phyloP scores from a whole-genome alignment of 2,113 vertebrate species.

The Alligator mississippiensis region DNA sequence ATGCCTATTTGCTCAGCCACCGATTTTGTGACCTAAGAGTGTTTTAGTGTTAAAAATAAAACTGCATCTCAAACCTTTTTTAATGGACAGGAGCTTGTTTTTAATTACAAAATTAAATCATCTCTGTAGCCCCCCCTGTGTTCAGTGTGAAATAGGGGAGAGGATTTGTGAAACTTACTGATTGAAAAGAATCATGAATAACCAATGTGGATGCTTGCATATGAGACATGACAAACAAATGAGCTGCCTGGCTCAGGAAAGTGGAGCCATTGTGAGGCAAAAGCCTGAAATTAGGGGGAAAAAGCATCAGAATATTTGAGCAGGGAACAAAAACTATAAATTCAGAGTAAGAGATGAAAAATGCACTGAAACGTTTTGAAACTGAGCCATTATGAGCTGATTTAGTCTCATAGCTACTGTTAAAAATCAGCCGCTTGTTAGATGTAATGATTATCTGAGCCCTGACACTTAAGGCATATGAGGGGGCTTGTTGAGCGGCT shows the following conservation, averaged over 20 bases:
- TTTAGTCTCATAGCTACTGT: constrained; percentile 74
- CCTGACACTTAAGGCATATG: constrained; percentile 74
- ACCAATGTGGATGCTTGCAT: neutral
- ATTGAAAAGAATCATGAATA: constrained; percentile 35
- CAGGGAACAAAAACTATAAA: constrained; percentile 72
- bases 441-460: constrained; percentile 80
- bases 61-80: neutral
- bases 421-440: constrained; percentile 81
- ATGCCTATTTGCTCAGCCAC: neutral
- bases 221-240: constrained; percentile 30
- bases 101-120: constrained; percentile 1
- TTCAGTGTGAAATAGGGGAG: neutral
- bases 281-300: constrained; percentile 65
- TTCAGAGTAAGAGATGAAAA: constrained; percentile 66
- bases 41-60: constrained; percentile 8
- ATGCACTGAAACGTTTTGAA: constrained; percentile 63
- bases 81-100: neutral
- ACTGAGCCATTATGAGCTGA: constrained; percentile 75
- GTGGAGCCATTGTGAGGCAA: constrained; percentile 51
- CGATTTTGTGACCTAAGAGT: neutral
- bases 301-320: constrained; percentile 69
- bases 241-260: constrained; percentile 44
- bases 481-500: constrained; percentile 74
- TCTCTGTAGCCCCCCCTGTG: neutral
- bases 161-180: constrained; percentile 41